These are phyloP conservation scores for Loxodonta africana DNA, from an alignment of 2,113 vertebrate species.

Conservation along the genomic window DNA sequence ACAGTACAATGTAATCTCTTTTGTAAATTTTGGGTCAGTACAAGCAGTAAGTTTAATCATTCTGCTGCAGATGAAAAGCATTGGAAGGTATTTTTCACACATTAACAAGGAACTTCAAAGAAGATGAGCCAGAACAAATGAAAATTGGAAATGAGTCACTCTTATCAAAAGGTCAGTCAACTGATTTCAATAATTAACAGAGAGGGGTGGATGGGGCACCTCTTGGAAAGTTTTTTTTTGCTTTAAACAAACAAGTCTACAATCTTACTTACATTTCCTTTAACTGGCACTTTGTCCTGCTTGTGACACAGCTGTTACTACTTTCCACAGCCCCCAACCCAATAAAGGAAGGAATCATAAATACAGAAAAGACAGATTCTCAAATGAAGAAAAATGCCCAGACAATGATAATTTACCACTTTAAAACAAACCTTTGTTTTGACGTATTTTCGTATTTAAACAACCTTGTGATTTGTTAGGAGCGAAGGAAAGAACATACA, in stretches of 20 bases:
- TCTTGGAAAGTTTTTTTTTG: not conserved
- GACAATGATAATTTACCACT: conserved; percentile 8
- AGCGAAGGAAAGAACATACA: not conserved
- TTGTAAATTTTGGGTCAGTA: not conserved
- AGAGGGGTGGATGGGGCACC: not conserved
- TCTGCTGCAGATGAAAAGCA: not conserved
- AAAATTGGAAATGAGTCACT: conserved; percentile 32
- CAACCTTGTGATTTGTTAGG: not conserved
- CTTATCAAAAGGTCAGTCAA: not conserved
- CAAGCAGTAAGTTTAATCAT: conserved; percentile 13
- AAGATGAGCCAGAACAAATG: not conserved
- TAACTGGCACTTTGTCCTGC: not conserved
- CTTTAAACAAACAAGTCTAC: not conserved
- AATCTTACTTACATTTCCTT: not conserved
- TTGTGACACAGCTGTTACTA: not conserved
- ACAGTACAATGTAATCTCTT: not conserved
- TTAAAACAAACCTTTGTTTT: conserved; percentile 64
- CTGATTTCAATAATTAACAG: conserved; percentile 57
- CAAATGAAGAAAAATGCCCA: not conserved
- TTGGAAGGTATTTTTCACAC: conserved; percentile 49
- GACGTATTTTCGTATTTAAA: conserved; percentile 45
- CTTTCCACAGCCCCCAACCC: not conserved
- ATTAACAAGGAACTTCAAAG: conserved; percentile 12
- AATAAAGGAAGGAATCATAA: not conserved
- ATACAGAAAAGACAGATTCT: conserved; percentile 32